Evolutionary conservation across 35 echinoderm and acorn worm species (phyloP).

Genomic region (Lytechinus pictus): DNA sequence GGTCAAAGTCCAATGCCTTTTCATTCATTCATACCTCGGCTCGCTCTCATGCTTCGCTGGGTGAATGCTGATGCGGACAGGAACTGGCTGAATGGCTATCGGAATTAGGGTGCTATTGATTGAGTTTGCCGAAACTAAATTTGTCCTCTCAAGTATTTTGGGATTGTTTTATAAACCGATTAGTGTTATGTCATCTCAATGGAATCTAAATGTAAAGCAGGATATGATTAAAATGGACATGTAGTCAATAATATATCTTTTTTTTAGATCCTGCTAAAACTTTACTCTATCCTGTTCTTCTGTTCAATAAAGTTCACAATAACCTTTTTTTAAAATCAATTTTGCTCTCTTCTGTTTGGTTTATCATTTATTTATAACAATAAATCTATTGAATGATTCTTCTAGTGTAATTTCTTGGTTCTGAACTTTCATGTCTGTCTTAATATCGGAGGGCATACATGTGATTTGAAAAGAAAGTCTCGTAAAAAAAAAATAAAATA

Average conservation of each 20-base stretch:
- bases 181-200: not conserved
- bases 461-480: too few species aligned
- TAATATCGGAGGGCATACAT: too few species aligned
- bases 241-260: not conserved
- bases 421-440: too few species aligned
- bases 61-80: not conserved
- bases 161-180: constrained; percentile 3
- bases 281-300: too few species aligned
- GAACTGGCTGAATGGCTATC: not conserved
- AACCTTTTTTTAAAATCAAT: not conserved
- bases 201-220: not conserved
- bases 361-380: not conserved
- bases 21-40: not conserved
- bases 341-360: not conserved
- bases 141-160: not conserved
- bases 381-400: too few species aligned
- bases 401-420: too few species aligned
- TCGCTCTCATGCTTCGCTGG: not conserved
- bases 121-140: not conserved
- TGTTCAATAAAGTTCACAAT: too few species aligned
- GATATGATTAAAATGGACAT: not conserved
- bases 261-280: not conserved
- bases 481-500: too few species aligned
- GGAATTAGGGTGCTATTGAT: not conserved
- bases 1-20: constrained; percentile 10